Evolutionary conservation across 2,113 vertebrate genomes (phyloP).

Genomic region (Echinops telfairi): DNA sequence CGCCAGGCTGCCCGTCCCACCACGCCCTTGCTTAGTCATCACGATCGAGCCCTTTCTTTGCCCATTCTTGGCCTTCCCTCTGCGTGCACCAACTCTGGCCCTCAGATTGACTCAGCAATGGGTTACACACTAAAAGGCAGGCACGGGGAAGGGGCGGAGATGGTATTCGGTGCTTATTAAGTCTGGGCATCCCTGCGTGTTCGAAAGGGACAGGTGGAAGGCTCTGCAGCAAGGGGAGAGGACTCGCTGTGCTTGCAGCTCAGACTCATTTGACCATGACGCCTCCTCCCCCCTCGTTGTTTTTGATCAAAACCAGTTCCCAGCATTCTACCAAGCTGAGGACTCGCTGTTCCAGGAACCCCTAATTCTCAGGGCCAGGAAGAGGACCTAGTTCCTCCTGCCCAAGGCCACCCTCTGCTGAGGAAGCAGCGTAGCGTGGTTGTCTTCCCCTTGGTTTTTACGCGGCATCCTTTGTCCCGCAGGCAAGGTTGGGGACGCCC

Average conservation of each 20-base stretch:
- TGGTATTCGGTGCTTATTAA: background rate
- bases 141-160: background rate
- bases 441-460: background rate
- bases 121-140: background rate
- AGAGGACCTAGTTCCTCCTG: background rate
- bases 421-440: background rate
- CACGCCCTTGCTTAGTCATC: background rate
- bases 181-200: background rate
- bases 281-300: too few species aligned
- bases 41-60: background rate
- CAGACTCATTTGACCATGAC: background rate
- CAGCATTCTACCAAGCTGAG: background rate
- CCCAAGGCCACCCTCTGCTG: background rate
- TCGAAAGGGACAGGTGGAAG: background rate
- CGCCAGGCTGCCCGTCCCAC: background rate
- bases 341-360: background rate
- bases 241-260: background rate
- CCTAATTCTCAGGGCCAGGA: conserved; percentile 17
- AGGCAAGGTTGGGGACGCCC: background rate
- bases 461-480: background rate
- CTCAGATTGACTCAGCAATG: background rate
- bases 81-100: background rate
- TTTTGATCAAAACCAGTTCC: background rate
- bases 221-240: background rate
- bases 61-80: background rate